phyloP scores from a whole-genome alignment of 2,113 vertebrate genomes.

The Cromileptes altivelis region DNA sequence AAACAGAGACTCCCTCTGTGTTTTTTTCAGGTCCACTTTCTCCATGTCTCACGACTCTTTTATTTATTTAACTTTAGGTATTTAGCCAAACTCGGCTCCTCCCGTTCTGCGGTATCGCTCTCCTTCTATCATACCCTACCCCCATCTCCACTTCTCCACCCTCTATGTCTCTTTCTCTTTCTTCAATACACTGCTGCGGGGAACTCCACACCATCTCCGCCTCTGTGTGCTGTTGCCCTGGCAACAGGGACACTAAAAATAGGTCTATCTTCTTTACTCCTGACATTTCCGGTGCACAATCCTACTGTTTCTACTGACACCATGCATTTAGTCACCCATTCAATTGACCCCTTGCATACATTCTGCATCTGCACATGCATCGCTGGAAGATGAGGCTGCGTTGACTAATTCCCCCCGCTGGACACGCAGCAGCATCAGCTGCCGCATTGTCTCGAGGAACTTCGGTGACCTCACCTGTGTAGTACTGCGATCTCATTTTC shows the following conservation, averaged over 20 bases:
- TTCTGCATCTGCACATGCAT: conserved; percentile 22
- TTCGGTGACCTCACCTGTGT: conserved; percentile 88
- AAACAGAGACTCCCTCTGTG: conserved; percentile 23
- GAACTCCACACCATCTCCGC: conserved; percentile 84
- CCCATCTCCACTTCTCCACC: conserved; percentile 54
- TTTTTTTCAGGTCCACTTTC: neutral
- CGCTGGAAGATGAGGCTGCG: neutral
- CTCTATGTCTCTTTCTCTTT: conserved; percentile 73
- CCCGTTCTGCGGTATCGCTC: conserved; percentile 30
- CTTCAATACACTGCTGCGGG: conserved; percentile 83
- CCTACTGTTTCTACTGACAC: conserved; percentile 82
- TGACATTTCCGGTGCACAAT: conserved; percentile 87
- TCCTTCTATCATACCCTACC: conserved; percentile 9
- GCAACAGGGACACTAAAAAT: conserved; percentile 89
- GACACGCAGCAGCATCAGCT: conserved; percentile 3
- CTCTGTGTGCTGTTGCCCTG: conserved; percentile 86
- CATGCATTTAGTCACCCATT: conserved; percentile 74
- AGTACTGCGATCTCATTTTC: conserved; percentile 97
- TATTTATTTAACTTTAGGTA: conserved; percentile 42
- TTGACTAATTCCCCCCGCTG: conserved; percentile 18
- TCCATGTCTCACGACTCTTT: neutral
- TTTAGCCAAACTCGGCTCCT: conserved; percentile 46
- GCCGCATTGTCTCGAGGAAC: neutral
- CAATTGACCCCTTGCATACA: conserved; percentile 64
- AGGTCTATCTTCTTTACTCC: conserved; percentile 86